A percentile compares a stretch with the other conserved stretches of the same genome.
These are phyloP conservation scores for Cephus pygmeus DNA, from an alignment of 2,888 invertebrate species.

Conservation along the genomic window DNA sequence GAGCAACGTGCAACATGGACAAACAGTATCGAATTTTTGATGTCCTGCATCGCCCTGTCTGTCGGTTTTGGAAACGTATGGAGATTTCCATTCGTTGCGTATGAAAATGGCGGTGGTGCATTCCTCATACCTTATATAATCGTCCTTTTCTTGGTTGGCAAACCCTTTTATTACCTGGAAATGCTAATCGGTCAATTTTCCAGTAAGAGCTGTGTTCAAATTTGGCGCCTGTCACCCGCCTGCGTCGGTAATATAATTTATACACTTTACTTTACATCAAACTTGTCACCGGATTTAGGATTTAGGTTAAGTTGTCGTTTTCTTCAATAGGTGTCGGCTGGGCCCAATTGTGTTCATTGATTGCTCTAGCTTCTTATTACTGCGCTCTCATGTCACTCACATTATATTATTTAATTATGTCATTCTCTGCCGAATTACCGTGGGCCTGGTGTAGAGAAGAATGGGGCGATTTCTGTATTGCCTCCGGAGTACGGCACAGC, in stretches of 20 bases:
- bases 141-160: slow-evolving; percentile 73
- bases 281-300: not conserved
- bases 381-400: slow-evolving; percentile 80
- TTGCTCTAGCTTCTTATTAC: slow-evolving; percentile 75
- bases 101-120: slow-evolving; percentile 74
- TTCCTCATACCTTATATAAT: slow-evolving; percentile 75
- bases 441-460: slow-evolving; percentile 76
- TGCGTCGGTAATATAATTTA: slow-evolving; percentile 73
- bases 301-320: not conserved
- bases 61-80: slow-evolving; percentile 75
- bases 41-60: slow-evolving; percentile 72
- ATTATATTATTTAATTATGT: slow-evolving; percentile 78
- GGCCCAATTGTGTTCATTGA: slow-evolving; percentile 65
- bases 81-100: slow-evolving; percentile 73
- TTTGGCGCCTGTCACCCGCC: slow-evolving; percentile 74
- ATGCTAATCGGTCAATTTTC: slow-evolving; percentile 85
- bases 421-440: slow-evolving; percentile 77
- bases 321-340: slow-evolving; percentile 62
- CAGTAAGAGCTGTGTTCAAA: slow-evolving; percentile 79
- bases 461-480: slow-evolving; percentile 69
- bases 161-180: slow-evolving; percentile 85
- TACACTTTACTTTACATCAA: not conserved
- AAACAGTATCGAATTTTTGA: slow-evolving; percentile 71
- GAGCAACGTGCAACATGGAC: slow-evolving; percentile 66
- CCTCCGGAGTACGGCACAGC: slow-evolving; percentile 42